Evolutionary conservation across 2,888 invertebrate genomes (phyloP), one percentile per base, ranked within the genome.

Genomic region (Orchesellides sinensis): DNA sequence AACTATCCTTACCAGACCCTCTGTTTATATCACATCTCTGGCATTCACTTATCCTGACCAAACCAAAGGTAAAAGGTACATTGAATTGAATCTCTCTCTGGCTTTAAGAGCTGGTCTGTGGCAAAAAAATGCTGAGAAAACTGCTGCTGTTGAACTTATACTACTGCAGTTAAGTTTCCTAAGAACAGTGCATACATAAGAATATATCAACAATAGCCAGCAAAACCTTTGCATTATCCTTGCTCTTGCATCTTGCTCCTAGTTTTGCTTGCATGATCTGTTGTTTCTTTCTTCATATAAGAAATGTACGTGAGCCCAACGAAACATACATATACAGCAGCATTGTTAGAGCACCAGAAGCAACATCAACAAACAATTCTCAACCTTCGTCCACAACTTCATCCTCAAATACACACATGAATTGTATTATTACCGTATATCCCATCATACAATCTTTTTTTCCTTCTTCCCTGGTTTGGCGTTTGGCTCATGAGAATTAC

Each of bases 41-140:
- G 40, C 66, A 66, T 65, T 40, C 32, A 66, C 66, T 23, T 19
- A 21, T 47, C 27, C 54, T 70, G 69, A 54, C 69, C 69, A 70
- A 54, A 70, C 69, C 54, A 54, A 21, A 65, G 65, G 61, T 54
- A 61, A 29, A n/a, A 27, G 61, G 35, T 29, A 32, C 61, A 61
- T 61, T 61, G 61, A 61, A 61, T 61, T 61, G 19, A 14, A 6
- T 61, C 32, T 32, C 27, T 29, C 17, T 21, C 29, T 61, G 54
- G 54, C 25, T 54, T 19, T 19, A 21, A 2, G 8, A 54, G 5
- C 35, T 35, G 12, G 12, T 12, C 35, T 35, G 35, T 54, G 61
- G 61, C 61, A 61, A 61, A 59, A 61, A 54, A 23, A 54, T 54
- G 19, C 54, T 54, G 54, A n/a, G n/a, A 54, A 54, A 54, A 52